Evolutionary conservation across 2,888 invertebrate genomes (phyloP).

Genomic region (Hypercompe scribonia): DNA sequence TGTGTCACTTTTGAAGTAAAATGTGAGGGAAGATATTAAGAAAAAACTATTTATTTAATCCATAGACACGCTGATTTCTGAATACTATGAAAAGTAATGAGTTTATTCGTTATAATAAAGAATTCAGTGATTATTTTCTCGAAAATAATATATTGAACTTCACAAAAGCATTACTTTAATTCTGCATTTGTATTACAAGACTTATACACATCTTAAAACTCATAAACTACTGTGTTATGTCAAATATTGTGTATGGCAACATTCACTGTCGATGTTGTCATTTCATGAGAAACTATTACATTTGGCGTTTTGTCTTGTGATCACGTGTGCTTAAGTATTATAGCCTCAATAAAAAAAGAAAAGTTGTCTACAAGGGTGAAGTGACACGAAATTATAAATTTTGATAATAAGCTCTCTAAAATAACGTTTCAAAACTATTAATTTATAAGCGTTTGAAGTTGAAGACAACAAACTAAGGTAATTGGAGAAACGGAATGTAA

Average conservation of each 20-base stretch:
- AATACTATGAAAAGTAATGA: neutral
- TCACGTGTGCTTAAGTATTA: neutral
- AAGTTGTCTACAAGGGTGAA: neutral
- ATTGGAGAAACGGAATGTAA: neutral
- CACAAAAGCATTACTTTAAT: constrained; percentile 32
- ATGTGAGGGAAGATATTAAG: neutral
- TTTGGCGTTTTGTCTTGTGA: neutral
- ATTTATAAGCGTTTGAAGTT: neutral
- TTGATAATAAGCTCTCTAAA: constrained; percentile 12
- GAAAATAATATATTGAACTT: constrained; percentile 53
- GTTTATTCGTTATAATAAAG: constrained; percentile 17
- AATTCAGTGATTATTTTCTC: constrained; percentile 53
- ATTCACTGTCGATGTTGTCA: neutral
- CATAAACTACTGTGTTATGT: constrained; percentile 1
- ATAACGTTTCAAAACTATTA: neutral
- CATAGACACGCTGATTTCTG: neutral
- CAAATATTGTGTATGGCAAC: constrained; percentile 7
- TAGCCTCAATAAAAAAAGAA: neutral
- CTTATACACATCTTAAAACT: constrained; percentile 5
- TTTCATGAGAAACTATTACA: neutral
- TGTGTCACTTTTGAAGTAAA: neutral
- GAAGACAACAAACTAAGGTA: neutral
- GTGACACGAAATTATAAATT: constrained; percentile 1
- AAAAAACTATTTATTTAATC: neutral
- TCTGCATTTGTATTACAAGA: constrained; percentile 19